Evolutionary conservation across 1,140 invertebrate genomes (phyloP).

Genomic region (Trinorchestia longiramus): DNA sequence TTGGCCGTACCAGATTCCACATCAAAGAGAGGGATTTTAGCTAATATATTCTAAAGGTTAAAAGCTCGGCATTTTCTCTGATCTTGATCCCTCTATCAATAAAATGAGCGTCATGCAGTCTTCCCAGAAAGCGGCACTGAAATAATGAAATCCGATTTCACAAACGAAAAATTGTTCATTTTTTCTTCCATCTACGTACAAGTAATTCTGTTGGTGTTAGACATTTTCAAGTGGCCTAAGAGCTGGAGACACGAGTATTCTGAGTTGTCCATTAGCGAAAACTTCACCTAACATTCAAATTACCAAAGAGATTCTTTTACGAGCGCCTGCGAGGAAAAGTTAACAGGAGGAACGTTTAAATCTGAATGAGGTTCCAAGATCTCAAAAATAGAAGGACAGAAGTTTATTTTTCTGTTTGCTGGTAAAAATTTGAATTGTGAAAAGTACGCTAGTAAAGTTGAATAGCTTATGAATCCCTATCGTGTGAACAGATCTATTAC

Average conservation of each 20-base stretch:
- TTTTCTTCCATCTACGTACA: no score
- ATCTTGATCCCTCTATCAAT: background rate
- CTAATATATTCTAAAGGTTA: background rate
- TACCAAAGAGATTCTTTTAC: background rate
- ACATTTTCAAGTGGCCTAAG: background rate
- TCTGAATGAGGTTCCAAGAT: background rate
- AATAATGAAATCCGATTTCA: background rate
- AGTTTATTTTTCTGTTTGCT: no score
- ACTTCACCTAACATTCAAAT: background rate
- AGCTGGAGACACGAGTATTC: background rate
- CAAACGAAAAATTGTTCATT: background rate
- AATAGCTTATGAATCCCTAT: no score
- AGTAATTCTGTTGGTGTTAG: background rate
- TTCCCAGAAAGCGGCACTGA: background rate
- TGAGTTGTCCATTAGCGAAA: background rate
- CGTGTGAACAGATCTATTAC: no score
- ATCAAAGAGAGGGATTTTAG: background rate
- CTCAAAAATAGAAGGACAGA: background rate
- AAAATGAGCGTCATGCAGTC: background rate
- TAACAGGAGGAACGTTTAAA: background rate
- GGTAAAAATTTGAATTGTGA: no score
- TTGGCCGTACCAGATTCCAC: background rate
- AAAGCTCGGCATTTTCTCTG: background rate
- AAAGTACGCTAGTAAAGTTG: no score
- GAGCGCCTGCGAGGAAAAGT: background rate